Base-by-base conservation (phyloP, 1,140 invertebrate genomes). In the Thalassaphorura encarpata region DNA sequence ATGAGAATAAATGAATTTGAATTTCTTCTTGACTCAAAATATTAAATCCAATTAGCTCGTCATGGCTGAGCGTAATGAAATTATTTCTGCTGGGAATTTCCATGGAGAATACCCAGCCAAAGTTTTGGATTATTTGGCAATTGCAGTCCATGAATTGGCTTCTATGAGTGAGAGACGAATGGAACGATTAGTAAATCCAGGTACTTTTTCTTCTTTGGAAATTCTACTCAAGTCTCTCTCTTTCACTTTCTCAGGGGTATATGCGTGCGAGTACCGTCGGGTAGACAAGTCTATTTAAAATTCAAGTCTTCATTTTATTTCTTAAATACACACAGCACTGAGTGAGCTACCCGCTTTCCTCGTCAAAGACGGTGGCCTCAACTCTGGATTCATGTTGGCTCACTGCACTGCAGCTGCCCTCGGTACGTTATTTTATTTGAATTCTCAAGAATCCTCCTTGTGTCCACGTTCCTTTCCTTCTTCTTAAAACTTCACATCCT, bases 101-200 rank as follows among this genome's bases (percentile, higher is more conserved):
- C 78, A 80, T 63, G 83, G 83, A 3, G 83, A 85, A 71, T 86
- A 86, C 69, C 83, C 83, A 18, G 83, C 83, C 23, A 85, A 85
- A 70, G 81, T 77, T 16, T 69, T 83, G 27, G 83, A 85, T 67
- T 85, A 82, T 67, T 69, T 86, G 54, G 83, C 83, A 1, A 85
- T 85, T 60, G 83, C 69, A n/a, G 75, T 85, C 2, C 82, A 84
- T 63, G 83, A 85, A 69, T 66, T 85, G 58, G 80, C 80, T 36
- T 80, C 78, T 60, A 85, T 85, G 76, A 83, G 81, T 67, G 83
- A 85, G 69, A 68, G 84, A 54, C 66, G 83, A 56, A 79, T 79
- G 43, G 83, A 85, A 69, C 66, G 83, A 63, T 70, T 85, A 3
- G 79, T 85, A 1, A 86, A 85, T 71, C 80, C 82, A 61, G 76